Evolutionary conservation across 2,113 vertebrate genomes (phyloP).

Genomic region (Eulemur macaco): DNA sequence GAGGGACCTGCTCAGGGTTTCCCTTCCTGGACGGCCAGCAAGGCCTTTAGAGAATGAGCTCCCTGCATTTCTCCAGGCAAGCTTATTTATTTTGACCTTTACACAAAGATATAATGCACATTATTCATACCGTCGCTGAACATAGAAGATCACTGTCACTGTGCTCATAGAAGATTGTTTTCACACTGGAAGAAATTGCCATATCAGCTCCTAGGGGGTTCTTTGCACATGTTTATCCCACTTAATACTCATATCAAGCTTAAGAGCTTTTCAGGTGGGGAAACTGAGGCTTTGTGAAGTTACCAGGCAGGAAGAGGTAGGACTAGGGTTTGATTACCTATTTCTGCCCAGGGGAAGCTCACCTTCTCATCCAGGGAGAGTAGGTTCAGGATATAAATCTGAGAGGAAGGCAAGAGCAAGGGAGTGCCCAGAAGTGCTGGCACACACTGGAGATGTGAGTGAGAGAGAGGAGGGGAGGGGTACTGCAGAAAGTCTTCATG

Average conservation of each 20-base stretch:
- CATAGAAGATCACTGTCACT: too few species aligned
- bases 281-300: background rate
- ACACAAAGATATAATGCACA: background rate
- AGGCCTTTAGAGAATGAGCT: background rate
- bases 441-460: background rate
- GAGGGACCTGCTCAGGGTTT: background rate
- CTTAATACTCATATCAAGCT: background rate
- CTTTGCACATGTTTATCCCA: too few species aligned
- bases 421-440: too few species aligned
- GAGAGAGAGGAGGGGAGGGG: too few species aligned
- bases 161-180: background rate
- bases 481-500: background rate
- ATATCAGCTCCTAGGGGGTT: rapidly evolving
- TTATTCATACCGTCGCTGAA: background rate
- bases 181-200: background rate
- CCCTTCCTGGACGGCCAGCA: background rate
- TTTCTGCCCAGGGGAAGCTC: background rate
- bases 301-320: background rate
- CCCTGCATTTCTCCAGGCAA: background rate
- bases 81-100: background rate
- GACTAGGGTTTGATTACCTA: background rate
- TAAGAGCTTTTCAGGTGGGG: background rate
- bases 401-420: background rate
- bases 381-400: background rate
- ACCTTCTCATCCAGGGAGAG: background rate